Evolutionary conservation across 2,113 vertebrate genomes (phyloP).

Genomic region (Hippocampus mohnikei): DNA sequence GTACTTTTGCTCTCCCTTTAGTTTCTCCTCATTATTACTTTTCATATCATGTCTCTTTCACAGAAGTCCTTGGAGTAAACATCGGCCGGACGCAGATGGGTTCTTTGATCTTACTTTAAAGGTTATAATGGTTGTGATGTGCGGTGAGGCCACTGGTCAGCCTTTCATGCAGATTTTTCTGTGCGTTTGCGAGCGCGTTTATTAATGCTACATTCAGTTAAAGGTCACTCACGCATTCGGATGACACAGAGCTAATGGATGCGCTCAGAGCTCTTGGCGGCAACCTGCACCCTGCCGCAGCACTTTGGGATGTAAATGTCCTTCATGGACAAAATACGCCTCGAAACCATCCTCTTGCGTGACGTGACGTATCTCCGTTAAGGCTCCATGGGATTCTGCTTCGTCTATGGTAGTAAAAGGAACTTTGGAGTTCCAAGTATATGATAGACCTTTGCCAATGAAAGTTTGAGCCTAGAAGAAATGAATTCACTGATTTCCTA

Average conservation of each 20-base stretch:
- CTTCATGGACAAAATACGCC: background rate
- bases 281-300: background rate
- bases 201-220: conserved; percentile 21
- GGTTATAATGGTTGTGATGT: conserved; percentile 38
- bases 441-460: too few relatives aligned
- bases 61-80: conserved; percentile 18
- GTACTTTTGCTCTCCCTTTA: too few relatives aligned
- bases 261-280: conserved; percentile 22
- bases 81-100: conserved; percentile 15
- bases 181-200: conserved; percentile 19
- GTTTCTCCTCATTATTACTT: background rate
- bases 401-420: too few relatives aligned
- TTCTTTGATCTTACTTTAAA: conserved; percentile 60
- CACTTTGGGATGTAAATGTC: conserved; percentile 25
- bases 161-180: conserved; percentile 41
- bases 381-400: too few relatives aligned
- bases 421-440: too few relatives aligned
- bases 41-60: conserved; percentile 27
- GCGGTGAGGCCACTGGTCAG: conserved; percentile 28
- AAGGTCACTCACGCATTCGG: conserved; percentile 24
- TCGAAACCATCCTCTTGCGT: too few relatives aligned
- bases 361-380: too few relatives aligned
- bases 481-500: too few relatives aligned
- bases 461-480: too few relatives aligned
- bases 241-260: conserved; percentile 44